These are phyloP conservation scores for Saccopteryx bilineata DNA, from an alignment of 2,113 vertebrate genomes.

Conservation along the genomic window DNA sequence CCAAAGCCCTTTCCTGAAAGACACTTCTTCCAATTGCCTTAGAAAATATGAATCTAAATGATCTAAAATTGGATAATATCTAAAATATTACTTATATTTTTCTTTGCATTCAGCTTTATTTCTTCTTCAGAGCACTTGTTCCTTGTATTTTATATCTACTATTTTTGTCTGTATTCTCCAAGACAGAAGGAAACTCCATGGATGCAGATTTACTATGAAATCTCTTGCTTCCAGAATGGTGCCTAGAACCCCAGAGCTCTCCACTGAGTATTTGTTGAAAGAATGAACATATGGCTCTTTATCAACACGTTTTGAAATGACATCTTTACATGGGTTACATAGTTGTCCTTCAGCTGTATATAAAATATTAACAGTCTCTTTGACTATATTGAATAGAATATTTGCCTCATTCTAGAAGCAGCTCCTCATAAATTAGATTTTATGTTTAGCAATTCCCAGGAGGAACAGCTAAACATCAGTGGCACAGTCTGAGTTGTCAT, in stretches of 20 bases:
- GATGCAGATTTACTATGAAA: background rate
- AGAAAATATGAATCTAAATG: background rate
- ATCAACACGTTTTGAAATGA: conserved; percentile 2
- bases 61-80: background rate
- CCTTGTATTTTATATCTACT: background rate
- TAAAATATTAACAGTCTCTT: background rate
- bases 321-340: background rate
- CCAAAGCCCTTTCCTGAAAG: background rate
- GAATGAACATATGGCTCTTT: background rate
- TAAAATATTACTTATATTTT: background rate
- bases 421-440: background rate
- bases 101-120: background rate
- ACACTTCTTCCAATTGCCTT: background rate
- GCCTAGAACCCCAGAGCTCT: background rate
- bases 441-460: background rate
- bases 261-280: background rate
- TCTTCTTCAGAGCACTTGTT: background rate
- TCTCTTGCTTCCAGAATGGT: conserved; percentile 11
- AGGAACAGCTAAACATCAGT: background rate
- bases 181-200: background rate
- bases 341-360: background rate
- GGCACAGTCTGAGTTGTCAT: background rate
- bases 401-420: background rate
- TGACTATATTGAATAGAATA: background rate
- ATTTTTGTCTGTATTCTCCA: background rate